Conservation (phyloP, 1,140 invertebrate species). For the Nymphalis io region DNA sequence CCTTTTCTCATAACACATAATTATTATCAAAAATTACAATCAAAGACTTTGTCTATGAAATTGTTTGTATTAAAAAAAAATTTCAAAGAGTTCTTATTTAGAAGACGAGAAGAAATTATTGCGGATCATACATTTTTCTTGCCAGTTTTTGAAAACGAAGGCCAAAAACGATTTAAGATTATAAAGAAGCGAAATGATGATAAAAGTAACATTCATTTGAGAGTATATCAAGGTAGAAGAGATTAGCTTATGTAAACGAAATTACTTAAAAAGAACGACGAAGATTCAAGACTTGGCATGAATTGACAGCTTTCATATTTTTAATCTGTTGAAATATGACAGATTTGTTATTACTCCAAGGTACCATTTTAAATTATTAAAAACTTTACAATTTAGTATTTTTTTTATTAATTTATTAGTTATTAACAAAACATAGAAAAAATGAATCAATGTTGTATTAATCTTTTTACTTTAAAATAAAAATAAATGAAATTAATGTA, state of each 20-base stretch:
- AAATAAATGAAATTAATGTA: too few relatives aligned
- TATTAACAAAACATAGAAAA: too few relatives aligned
- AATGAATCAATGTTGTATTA: too few relatives aligned
- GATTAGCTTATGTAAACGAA: background rate
- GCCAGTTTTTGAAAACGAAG: slow-evolving; percentile 35
- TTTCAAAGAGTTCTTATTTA: background rate
- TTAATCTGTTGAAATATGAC: background rate
- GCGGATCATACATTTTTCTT: slow-evolving; percentile 16
- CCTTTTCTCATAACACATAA: background rate
- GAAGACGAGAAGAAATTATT: background rate
- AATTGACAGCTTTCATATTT: background rate
- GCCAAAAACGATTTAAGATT: slow-evolving; percentile 41
- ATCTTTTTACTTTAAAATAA: too few relatives aligned
- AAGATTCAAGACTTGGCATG: slow-evolving; percentile 2
- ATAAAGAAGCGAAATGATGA: slow-evolving; percentile 22
- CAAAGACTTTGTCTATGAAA: background rate
- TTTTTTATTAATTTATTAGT: too few relatives aligned
- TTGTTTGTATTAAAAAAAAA: background rate
- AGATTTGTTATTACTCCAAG: background rate
- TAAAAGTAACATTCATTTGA: slow-evolving; percentile 23
- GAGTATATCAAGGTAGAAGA: background rate
- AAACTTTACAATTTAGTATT: too few relatives aligned
- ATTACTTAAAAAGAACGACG: background rate
- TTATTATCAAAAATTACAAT: background rate
- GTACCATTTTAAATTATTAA: background rate